Base-by-base conservation (phyloP, 2,797 vertebrate genomes). In the Mycteria americana region DNA sequence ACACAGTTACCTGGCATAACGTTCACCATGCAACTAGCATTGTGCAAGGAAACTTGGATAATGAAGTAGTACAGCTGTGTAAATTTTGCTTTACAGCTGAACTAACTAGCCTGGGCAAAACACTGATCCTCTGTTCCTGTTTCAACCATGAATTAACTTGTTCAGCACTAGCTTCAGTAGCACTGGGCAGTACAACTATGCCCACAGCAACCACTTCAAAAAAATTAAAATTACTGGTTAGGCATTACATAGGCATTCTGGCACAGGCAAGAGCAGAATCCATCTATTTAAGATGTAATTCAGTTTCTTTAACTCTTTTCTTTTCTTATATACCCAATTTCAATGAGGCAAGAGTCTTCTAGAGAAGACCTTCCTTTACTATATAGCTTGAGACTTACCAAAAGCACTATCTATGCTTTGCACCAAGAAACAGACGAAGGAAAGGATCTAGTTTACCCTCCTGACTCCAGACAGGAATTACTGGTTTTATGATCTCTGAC, bases 401-500 rank as follows among this genome's bases (percentile, higher is more conserved):
- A 92, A 59, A 93, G 28, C 37, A 56, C 13, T 48, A 4, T 11
- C 17, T 45, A 31, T 13, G 3, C 62, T 70, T 54, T 11, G 2
- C 59, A 48, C 31, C 2, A 8, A 46, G 16, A 81, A 78, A 50
- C 5, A 57, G 45, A 28, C 25, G 18, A 48, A 7, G 4, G 33
- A 56, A 77, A 13, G 11, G 25, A 75, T 68, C 30, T 51, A 18
- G 11, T 62, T 85, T 57, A 79, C 37, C n/a, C 28, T 79, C 41
- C 50, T 68, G 35, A 67, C 45, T 87, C 35, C 45, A 91, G 19
- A 74, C 5, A 87, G 43, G 31, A 87, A 63, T 63, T 67, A 51
- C 31, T 31, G 3, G 0, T 43, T 62, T 60, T 76, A 59, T 54
- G 10, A 37, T 48, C 23, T 81, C 56, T 8, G 7, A 43, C 0